Evolutionary conservation across 2,888 invertebrate species (phyloP).

Genomic region (Hirtodrosophila cameraria): DNA sequence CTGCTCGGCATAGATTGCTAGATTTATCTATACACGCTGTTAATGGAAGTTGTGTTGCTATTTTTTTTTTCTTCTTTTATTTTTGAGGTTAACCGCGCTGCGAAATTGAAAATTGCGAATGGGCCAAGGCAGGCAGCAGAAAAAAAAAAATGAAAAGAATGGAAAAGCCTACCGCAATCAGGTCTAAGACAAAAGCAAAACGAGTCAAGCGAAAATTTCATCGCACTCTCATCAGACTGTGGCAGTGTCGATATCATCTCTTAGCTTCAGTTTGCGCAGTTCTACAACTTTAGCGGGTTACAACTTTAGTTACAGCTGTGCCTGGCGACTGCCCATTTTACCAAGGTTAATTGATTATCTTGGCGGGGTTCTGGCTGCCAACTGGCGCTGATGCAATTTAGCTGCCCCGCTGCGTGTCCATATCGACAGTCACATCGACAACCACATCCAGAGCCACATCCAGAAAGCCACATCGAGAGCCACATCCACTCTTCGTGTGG

Average conservation of each 20-base stretch:
- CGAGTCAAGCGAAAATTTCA: slow-evolving; percentile 10
- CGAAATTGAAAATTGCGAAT: slow-evolving; percentile 56
- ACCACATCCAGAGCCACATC: neutral
- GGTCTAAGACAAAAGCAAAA: slow-evolving; percentile 20
- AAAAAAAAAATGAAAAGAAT: neutral
- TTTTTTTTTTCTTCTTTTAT: neutral
- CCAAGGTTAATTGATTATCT: slow-evolving; percentile 76
- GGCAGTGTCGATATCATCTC: slow-evolving; percentile 33
- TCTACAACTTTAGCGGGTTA: neutral
- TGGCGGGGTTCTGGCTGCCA: slow-evolving; percentile 20
- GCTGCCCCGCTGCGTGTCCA: slow-evolving; percentile 1
- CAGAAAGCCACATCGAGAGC: neutral
- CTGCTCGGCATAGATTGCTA: slow-evolving; percentile 29
- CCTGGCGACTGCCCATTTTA: slow-evolving; percentile 52
- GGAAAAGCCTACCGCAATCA: slow-evolving; percentile 37
- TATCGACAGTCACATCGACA: too few species aligned
- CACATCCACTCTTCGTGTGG: slow-evolving; percentile 1
- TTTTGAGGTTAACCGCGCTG: slow-evolving; percentile 60
- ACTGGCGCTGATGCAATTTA: slow-evolving; percentile 13
- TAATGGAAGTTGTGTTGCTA: slow-evolving; percentile 24
- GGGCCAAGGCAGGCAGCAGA: slow-evolving; percentile 4
- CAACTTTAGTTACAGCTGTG: slow-evolving; percentile 7
- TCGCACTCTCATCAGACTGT: slow-evolving; percentile 16
- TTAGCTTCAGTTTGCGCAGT: neutral
- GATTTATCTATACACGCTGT: slow-evolving; percentile 30